Conservation (phyloP, 2,797 vertebrate species). For the Eulemur albifrons region DNA sequence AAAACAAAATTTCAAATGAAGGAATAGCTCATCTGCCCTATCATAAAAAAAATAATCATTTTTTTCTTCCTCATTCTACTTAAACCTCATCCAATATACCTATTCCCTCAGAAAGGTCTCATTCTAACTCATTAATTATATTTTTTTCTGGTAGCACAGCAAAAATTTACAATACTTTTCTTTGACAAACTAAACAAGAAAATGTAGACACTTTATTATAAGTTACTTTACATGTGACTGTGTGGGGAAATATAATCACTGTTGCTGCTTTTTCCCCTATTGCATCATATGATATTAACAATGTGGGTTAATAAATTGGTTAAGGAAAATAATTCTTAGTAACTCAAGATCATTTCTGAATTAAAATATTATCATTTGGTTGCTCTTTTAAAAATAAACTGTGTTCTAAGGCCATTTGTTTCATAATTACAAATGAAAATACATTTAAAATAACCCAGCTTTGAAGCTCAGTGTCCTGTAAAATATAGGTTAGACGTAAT, state of each 20-base stretch:
- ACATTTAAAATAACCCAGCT: not conserved
- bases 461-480: not conserved
- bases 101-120: conserved; percentile 59
- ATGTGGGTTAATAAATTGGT: conserved; percentile 8
- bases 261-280: not conserved
- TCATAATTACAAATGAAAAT: conserved; percentile 38
- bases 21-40: conserved; percentile 63
- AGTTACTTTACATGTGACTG: not conserved
- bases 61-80: conserved; percentile 65
- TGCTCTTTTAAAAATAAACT: conserved; percentile 41
- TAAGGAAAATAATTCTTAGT: not conserved
- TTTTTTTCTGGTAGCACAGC: conserved; percentile 69
- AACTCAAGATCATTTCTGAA: not conserved
- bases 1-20: conserved; percentile 72
- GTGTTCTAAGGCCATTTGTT: conserved; percentile 32
- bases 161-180: conserved; percentile 63
- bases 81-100: conserved; percentile 68
- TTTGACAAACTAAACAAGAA: conserved; percentile 67
- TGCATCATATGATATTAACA: not conserved
- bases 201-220: not conserved
- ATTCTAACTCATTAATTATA: conserved; percentile 35
- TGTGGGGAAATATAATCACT: conserved; percentile 13
- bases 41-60: conserved; percentile 66
- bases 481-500: not conserved
- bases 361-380: conserved; percentile 15